These are phyloP conservation scores for Phalanger gymnotis DNA, from an alignment of 2,797 vertebrate species.

Conservation along the genomic window DNA sequence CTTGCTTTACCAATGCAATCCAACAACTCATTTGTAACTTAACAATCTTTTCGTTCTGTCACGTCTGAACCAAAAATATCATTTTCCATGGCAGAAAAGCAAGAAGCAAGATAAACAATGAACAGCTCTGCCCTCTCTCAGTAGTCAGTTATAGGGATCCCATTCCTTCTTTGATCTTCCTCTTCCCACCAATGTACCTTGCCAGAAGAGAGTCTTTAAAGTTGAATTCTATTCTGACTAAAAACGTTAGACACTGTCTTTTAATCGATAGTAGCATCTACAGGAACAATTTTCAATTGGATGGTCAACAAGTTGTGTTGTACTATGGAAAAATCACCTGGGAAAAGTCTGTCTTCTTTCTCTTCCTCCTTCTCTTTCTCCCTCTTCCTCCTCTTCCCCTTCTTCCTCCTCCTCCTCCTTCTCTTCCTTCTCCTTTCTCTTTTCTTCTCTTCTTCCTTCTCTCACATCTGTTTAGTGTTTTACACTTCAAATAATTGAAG, in stretches of 20 bases:
- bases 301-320: background rate
- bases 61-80: background rate
- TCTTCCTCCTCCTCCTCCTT: background rate
- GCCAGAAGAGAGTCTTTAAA: background rate
- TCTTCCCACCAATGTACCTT: background rate
- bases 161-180: background rate
- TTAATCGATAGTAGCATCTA: background rate
- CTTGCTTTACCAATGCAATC: background rate
- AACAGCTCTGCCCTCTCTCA: background rate
- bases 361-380: background rate
- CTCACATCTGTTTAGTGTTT: background rate
- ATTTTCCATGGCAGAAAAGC: background rate
- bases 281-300: background rate
- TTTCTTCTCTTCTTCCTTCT: background rate
- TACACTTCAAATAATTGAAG: background rate
- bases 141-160: background rate
- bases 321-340: background rate
- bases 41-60: background rate
- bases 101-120: background rate
- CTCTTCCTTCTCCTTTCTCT: too few relatives aligned
- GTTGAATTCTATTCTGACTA: background rate
- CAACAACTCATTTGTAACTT: background rate
- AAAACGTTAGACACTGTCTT: background rate
- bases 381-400: accelerated
- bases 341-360: background rate